phyloP scores from a whole-genome alignment of 2,888 invertebrate species.

The Meiosimyza decipiens region DNA sequence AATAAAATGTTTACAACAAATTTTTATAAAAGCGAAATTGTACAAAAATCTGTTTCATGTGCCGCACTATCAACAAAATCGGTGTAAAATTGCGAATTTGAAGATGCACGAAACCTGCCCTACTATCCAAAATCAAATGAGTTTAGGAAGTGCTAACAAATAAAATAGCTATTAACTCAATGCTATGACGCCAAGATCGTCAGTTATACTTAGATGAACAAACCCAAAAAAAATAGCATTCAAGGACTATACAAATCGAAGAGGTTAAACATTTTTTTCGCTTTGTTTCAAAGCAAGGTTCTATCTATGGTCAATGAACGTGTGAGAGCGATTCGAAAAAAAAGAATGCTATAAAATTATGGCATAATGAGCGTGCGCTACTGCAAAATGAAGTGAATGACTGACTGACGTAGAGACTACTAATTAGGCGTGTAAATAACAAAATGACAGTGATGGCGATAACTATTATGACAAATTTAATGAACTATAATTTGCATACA shows the following conservation, averaged over 20 bases:
- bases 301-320: neutral
- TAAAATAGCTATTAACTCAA: no score
- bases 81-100: no score
- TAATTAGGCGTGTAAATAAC: slow-evolving; percentile 22
- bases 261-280: neutral
- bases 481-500: no score
- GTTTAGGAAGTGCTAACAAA: no score
- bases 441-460: neutral
- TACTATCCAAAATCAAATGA: no score
- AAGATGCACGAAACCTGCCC: no score
- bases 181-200: no score
- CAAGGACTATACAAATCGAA: neutral
- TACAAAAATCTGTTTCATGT: no score
- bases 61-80: no score
- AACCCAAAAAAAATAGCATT: neutral
- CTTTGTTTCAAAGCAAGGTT: neutral
- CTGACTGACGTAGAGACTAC: slow-evolving; percentile 18
- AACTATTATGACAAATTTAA: neutral
- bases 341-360: neutral
- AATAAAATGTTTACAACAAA: no score
- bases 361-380: neutral
- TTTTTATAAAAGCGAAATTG: no score
- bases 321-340: neutral
- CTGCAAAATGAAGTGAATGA: slow-evolving; percentile 11
- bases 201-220: no score